Conservation (phyloP, 2,113 vertebrate genomes). For the Suncus etruscus region DNA sequence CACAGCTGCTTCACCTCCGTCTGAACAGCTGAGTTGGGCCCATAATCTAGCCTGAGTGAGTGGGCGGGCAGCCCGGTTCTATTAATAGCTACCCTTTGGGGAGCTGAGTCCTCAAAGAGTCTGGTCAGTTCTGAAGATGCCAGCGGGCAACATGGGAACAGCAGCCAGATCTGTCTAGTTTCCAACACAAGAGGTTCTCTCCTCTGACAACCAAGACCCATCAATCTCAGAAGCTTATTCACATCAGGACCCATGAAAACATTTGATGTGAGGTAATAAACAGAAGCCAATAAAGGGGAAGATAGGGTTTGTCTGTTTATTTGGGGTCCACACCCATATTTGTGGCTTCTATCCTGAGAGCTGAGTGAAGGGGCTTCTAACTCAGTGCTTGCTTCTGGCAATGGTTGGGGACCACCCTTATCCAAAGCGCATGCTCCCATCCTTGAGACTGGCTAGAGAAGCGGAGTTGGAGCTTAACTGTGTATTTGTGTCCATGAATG, state of each 20-base stretch:
- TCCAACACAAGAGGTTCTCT: not conserved
- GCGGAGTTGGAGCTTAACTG: not conserved
- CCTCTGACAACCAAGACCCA: not conserved
- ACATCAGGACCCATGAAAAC: not conserved
- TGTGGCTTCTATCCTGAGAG: too few species aligned
- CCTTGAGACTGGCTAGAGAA: too few species aligned
- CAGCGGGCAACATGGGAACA: fast-evolving
- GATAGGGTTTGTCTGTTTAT: not conserved
- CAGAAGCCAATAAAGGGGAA: not conserved
- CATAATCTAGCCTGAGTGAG: too few species aligned
- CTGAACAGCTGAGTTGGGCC: not conserved
- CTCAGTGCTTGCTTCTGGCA: too few species aligned
- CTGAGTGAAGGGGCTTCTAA: too few species aligned
- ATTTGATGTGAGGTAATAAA: not conserved
- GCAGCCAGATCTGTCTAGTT: not conserved
- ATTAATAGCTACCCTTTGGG: not conserved
- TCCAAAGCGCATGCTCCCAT: too few species aligned
- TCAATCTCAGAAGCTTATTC: not conserved
- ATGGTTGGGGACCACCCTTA: too few species aligned
- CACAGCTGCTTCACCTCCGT: not conserved
- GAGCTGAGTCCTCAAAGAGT: not conserved
- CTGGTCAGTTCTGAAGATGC: not conserved
- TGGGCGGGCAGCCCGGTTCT: not conserved
- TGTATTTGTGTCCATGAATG: not conserved
- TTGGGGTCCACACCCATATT: too few species aligned